These are phyloP conservation scores for Morone saxatilis DNA, from an alignment of 2,113 vertebrate genomes.

Conservation along the genomic window DNA sequence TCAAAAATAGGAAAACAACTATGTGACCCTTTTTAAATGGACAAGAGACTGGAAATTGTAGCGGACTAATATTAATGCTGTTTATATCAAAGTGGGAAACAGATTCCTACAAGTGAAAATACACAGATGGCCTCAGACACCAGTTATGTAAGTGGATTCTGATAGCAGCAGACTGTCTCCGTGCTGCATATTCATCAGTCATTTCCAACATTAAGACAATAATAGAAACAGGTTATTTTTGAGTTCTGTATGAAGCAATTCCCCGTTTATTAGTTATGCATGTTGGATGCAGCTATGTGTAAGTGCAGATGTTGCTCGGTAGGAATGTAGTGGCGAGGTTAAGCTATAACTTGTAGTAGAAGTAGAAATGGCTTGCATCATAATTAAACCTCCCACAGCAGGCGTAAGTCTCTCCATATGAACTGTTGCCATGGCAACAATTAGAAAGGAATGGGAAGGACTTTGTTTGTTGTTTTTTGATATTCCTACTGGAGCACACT, in stretches of 20 bases:
- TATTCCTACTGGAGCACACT: too few species aligned
- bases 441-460: too few species aligned
- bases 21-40: too few species aligned
- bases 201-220: not conserved
- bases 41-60: not conserved
- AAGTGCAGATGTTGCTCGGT: too few species aligned
- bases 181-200: too few species aligned
- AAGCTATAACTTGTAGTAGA: too few species aligned
- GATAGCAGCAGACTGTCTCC: not conserved
- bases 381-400: too few species aligned
- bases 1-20: not conserved
- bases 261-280: not conserved
- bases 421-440: too few species aligned
- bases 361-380: too few species aligned
- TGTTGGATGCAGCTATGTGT: not conserved
- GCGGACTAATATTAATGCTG: not conserved
- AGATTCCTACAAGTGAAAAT: not conserved
- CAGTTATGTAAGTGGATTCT: not conserved
- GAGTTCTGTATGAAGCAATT: not conserved
- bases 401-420: too few species aligned
- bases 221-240: not conserved
- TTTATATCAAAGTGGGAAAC: not conserved
- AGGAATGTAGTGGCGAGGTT: too few species aligned
- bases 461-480: too few species aligned
- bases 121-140: constrained; percentile 1